These are phyloP conservation scores for Mesorhabditis belari DNA, from an alignment of 2,888 invertebrate genomes.

Conservation along the genomic window DNA sequence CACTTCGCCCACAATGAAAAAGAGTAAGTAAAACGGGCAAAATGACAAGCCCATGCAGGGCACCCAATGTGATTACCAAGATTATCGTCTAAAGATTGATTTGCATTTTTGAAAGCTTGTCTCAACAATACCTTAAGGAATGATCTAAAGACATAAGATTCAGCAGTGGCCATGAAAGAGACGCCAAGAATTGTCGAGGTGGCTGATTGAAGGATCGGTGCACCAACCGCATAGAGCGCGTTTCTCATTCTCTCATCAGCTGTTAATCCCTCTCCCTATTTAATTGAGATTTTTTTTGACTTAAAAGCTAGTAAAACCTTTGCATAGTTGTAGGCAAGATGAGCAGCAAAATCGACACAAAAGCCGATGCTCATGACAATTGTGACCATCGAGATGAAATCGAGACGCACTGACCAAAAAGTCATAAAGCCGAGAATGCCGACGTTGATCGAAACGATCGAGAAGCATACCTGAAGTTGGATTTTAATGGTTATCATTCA, in stretches of 20 bases:
- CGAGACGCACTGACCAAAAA: conserved; percentile 81
- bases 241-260: conserved; percentile 70
- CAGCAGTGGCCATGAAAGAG: conserved; percentile 75
- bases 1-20: conserved; percentile 34
- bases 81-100: conserved; percentile 78
- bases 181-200: conserved; percentile 83
- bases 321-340: conserved; percentile 70
- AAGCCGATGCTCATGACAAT: conserved; percentile 91
- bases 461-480: conserved; percentile 64
- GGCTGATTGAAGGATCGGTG: conserved; percentile 85
- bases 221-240: conserved; percentile 77
- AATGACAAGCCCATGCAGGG: conserved; percentile 85
- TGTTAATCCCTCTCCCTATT: conserved; percentile 32
- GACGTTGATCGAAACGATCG: conserved; percentile 83
- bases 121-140: conserved; percentile 54
- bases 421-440: conserved; percentile 94
- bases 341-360: conserved; percentile 89
- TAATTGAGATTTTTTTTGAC: neutral
- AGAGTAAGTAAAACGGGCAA: conserved; percentile 63
- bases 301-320: conserved; percentile 22
- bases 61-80: conserved; percentile 81
- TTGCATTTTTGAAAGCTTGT: conserved; percentile 65
- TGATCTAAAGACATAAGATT: conserved; percentile 66
- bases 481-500: neutral
- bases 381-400: conserved; percentile 82